Percentiles rank a stretch among this genome's conserved stretches.
phyloP scores from a whole-genome alignment of 2,888 invertebrate species.

The Meliscaeva auricollis region DNA sequence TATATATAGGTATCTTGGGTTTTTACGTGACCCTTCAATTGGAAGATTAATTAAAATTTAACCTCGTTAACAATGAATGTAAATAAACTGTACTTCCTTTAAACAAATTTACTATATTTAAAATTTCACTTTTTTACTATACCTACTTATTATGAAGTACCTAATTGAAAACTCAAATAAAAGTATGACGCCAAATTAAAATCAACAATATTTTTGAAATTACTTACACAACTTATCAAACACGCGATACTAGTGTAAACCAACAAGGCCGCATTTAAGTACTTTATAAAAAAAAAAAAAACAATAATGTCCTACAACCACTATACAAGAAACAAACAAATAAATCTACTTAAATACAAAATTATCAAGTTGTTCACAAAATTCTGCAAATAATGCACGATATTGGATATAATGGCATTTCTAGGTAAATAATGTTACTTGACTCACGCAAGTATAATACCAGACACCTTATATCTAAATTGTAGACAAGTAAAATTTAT shows the following conservation, averaged over 20 bases:
- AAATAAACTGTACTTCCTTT: no score
- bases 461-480: no score
- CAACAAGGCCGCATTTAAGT: neutral
- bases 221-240: neutral
- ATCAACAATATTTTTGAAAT: neutral
- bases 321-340: conserved; percentile 34
- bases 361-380: conserved; percentile 66
- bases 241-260: neutral
- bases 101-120: no score
- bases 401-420: conserved; percentile 58
- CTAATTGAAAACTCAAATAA: no score
- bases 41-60: no score
- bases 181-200: neutral
- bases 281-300: neutral
- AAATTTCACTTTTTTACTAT: no score
- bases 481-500: conserved; percentile 5
- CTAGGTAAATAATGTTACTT: conserved; percentile 43
- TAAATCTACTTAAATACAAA: conserved; percentile 60
- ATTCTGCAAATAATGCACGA: conserved; percentile 63
- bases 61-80: no score
- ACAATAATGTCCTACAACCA: conserved; percentile 4
- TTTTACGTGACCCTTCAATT: no score
- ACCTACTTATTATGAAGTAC: no score
- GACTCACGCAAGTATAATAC: conserved; percentile 41
- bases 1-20: no score